Percentiles rank a stretch among this genome's conserved stretches.
phyloP scores from a whole-genome alignment of 1,140 invertebrate species.

The Heliconius himera region DNA sequence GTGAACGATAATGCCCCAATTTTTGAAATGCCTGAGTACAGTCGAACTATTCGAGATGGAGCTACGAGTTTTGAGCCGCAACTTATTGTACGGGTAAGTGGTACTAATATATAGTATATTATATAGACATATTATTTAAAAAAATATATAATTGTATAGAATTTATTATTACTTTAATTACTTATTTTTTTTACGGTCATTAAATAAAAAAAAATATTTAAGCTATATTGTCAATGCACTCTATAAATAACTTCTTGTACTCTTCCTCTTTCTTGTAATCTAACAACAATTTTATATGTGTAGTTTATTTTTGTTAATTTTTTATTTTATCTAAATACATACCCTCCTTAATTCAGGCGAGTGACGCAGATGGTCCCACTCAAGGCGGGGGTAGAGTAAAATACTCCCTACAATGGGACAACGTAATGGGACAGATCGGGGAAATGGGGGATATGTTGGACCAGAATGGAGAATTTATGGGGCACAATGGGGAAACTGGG shows the following conservation, averaged over 20 bases:
- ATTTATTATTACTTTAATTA: too few species aligned
- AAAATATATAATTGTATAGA: too few species aligned
- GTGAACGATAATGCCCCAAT: constrained; percentile 92
- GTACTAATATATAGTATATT: background rate
- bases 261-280: too few species aligned
- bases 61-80: constrained; percentile 89
- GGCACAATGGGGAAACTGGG: background rate
- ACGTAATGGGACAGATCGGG: constrained; percentile 51
- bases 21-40: constrained; percentile 88
- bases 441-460: background rate
- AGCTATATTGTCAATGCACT: too few species aligned
- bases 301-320: too few species aligned
- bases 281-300: too few species aligned
- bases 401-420: constrained; percentile 87
- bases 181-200: too few species aligned
- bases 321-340: too few species aligned
- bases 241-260: too few species aligned
- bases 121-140: too few species aligned
- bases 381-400: constrained; percentile 86
- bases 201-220: too few species aligned
- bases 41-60: constrained; percentile 87
- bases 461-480: background rate
- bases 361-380: constrained; percentile 86
- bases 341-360: constrained; percentile 78
- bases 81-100: constrained; percentile 84